A percentile compares a stretch with the other conserved stretches of the same genome.
phyloP scores from a whole-genome alignment of 92 coral and sea anemone species.

The Parazoanthus atlanticus region DNA sequence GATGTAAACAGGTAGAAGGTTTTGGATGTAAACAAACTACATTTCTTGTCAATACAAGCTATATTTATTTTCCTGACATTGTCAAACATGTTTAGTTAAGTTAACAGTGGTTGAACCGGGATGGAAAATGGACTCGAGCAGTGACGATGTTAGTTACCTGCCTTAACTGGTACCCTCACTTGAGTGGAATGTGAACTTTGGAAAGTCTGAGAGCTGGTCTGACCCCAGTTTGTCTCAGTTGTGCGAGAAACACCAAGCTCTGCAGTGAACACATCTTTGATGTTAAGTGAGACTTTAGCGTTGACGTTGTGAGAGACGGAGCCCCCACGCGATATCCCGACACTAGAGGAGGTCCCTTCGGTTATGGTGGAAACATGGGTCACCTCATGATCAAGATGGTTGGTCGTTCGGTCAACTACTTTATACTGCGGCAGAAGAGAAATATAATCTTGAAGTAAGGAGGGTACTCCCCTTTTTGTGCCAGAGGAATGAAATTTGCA shows the following conservation, averaged over 20 bases:
- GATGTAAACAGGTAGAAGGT: no score
- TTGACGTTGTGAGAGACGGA: neutral
- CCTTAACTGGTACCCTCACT: neutral
- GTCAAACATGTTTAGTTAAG: no score
- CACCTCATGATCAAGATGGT: neutral
- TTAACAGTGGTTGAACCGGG: no score
- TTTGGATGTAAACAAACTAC: no score
- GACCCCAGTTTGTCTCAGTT: conserved; percentile 7
- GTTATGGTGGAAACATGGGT: neutral
- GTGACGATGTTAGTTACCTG: neutral
- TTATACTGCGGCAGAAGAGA: neutral
- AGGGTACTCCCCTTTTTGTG: no score
- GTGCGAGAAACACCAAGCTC: neutral
- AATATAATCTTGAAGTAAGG: no score
- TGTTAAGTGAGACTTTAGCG: neutral
- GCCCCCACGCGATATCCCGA: neutral
- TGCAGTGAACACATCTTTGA: neutral
- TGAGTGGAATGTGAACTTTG: neutral
- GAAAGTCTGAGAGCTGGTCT: neutral
- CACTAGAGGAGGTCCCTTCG: neutral
- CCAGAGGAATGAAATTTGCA: no score
- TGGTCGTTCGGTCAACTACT: neutral
- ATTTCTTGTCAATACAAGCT: no score
- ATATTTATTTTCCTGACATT: no score
- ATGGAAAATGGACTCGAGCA: no score